Evolutionary conservation across 2,888 invertebrate genomes (phyloP).

Genomic region (Diogma glabrata): DNA sequence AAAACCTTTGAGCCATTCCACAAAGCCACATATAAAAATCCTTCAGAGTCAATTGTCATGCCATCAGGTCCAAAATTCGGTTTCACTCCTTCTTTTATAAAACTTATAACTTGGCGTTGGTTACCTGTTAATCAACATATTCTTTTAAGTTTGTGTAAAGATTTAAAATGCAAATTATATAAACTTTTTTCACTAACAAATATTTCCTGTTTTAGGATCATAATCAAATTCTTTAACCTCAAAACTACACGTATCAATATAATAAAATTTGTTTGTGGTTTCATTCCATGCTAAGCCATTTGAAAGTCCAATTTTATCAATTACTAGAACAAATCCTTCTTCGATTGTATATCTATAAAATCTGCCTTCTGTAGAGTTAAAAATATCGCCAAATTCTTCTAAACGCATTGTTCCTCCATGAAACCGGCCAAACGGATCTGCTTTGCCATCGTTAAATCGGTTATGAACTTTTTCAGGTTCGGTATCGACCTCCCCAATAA

Average conservation of each 20-base stretch:
- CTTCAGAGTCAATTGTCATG: conserved; percentile 68
- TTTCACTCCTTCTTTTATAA: conserved; percentile 33
- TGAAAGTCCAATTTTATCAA: conserved; percentile 45
- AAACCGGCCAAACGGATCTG: conserved; percentile 58
- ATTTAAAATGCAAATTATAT: neutral
- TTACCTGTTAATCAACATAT: conserved; percentile 43
- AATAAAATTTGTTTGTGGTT: conserved; percentile 55
- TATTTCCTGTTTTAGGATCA: conserved; percentile 50
- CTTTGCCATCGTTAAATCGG: conserved; percentile 69
- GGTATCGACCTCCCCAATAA: conserved; percentile 48
- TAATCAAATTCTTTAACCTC: conserved; percentile 61
- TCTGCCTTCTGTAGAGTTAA: conserved; percentile 29
- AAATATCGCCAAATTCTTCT: conserved; percentile 28
- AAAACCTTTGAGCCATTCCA: conserved; percentile 51
- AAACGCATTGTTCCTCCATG: conserved; percentile 50
- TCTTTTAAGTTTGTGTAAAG: too few relatives aligned
- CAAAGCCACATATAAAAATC: conserved; percentile 66
- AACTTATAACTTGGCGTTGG: conserved; percentile 45
- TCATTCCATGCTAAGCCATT: conserved; percentile 72
- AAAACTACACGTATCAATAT: conserved; percentile 57
- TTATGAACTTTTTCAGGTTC: conserved; percentile 43
- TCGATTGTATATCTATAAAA: conserved; percentile 28
- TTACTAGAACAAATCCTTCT: conserved; percentile 23
- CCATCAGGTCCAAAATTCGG: conserved; percentile 51
- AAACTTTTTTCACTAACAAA: conserved; percentile 42